Conservation (phyloP, 2,113 vertebrate genomes). For the Eudyptes chrysolophus region DNA sequence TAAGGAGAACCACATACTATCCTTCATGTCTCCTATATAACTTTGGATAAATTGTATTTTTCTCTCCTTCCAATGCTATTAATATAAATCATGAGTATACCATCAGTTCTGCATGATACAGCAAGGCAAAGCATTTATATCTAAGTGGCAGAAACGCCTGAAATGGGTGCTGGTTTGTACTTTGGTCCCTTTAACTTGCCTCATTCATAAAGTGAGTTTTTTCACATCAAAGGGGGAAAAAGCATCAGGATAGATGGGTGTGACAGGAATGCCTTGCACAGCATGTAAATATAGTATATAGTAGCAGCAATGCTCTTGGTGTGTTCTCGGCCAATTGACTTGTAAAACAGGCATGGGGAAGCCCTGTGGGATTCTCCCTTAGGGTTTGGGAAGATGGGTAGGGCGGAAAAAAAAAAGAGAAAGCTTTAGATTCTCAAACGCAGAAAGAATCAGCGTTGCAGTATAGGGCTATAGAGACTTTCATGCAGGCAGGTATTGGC, state of each 20-base stretch:
- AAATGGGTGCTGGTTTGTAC: background rate
- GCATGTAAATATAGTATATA: background rate
- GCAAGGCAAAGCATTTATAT: background rate
- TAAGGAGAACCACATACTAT: background rate
- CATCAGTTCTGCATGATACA: background rate
- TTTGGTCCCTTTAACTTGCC: background rate
- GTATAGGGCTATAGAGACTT: background rate
- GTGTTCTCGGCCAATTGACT: background rate
- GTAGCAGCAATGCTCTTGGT: background rate
- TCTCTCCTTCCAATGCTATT: background rate
- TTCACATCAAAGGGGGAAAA: background rate
- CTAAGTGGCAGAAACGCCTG: background rate
- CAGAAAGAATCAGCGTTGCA: background rate
- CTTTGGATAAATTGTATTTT: background rate
- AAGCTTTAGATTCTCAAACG: background rate
- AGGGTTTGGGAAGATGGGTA: background rate
- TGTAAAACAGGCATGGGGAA: background rate
- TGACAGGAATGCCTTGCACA: background rate
- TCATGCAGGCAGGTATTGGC: background rate
- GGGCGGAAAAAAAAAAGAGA: no score
- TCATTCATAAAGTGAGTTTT: background rate
- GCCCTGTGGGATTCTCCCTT: background rate
- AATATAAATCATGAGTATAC: background rate
- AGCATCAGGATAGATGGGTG: background rate
- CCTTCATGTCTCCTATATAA: accelerated